Base-by-base conservation (phyloP, 2,888 invertebrate genomes). In the Andrena bucephala region DNA sequence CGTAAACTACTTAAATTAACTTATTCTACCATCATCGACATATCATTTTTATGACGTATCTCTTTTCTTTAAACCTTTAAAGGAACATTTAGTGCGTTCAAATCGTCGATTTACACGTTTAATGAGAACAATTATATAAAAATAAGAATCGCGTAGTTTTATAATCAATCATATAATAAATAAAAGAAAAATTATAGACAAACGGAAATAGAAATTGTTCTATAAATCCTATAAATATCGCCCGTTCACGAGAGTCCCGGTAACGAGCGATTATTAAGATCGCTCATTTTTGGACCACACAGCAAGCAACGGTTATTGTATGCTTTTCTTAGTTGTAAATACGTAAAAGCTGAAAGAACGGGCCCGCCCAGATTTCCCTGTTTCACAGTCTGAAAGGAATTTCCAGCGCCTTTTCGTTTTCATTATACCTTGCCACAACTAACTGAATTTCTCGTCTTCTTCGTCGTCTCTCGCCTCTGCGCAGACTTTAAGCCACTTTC, bases 401-500 rank as follows among this genome's bases (percentile, higher is more conserved):
- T 42, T 67, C 66, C 42, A 71, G 70, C 54, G n/a, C 5, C 7
- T 48, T 27, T 36, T 48, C 42, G 42, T 4, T 13, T 42, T 13
- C 4, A 4, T 52, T 33, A 42, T 24, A 24, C 65, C 78, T 20
- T 72, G n/a, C 62, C 65, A 0, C 24, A n/a, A 71, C 42, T 42
- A 71, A 31, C 24, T 20, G 59, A 50, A 36, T 68, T 20, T 20
- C 63, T 57, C 57, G 6, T 50, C 60, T 13, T 59, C 59, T 42
- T 48, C 63, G 27, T 67, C 33, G 69, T 31, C 57, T 31, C 59
- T 50, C 10, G 63, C 62, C 24, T 59, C 24, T 31, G 78, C 69
- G 24, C 54, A 59, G 33, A 77, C 71, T 74, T 62, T 88, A 83
- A 84, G 86, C 88, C 87, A 89, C 86, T 88, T 80, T 84, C 82